phyloP scores from a whole-genome alignment of 2,113 vertebrate species.

The Aviceda subcristata region DNA sequence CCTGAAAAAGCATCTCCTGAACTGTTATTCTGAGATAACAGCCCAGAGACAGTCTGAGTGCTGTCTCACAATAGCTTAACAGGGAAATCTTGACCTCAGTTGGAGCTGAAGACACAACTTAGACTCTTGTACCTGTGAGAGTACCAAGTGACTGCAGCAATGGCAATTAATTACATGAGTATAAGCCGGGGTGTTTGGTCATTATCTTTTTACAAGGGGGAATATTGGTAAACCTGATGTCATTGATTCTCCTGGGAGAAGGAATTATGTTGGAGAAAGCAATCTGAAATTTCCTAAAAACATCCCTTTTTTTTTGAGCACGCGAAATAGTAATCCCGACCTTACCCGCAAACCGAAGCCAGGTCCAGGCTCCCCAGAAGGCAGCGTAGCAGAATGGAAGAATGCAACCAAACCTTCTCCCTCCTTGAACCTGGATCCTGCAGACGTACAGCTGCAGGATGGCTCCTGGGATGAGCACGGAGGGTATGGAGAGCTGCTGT shows the following conservation, averaged over 20 bases:
- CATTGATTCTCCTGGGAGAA: neutral
- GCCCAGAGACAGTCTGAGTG: neutral
- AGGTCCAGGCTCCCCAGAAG: slow-evolving; percentile 86
- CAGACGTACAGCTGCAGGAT: slow-evolving; percentile 81
- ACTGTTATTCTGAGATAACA: neutral
- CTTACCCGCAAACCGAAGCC: slow-evolving; percentile 85
- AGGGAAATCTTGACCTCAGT: neutral
- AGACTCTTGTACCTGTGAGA: neutral
- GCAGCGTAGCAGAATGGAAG: slow-evolving; percentile 80
- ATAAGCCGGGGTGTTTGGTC: neutral
- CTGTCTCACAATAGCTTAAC: neutral
- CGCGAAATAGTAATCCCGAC: neutral
- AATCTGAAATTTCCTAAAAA: neutral
- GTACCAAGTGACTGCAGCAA: neutral
- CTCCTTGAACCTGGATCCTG: slow-evolving; percentile 77
- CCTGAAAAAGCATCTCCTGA: neutral
- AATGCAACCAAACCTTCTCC: slow-evolving; percentile 76
- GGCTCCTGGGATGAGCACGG: slow-evolving; percentile 83
- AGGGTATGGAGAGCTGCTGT: slow-evolving; percentile 77
- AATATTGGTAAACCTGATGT: neutral
- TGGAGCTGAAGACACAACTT: neutral
- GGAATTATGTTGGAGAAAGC: neutral
- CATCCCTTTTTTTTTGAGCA: neutral
- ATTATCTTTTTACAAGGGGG: neutral
- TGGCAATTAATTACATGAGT: accelerated